phyloP scores from a whole-genome alignment of 2,113 vertebrate species.

The Corvus moneduloides region DNA sequence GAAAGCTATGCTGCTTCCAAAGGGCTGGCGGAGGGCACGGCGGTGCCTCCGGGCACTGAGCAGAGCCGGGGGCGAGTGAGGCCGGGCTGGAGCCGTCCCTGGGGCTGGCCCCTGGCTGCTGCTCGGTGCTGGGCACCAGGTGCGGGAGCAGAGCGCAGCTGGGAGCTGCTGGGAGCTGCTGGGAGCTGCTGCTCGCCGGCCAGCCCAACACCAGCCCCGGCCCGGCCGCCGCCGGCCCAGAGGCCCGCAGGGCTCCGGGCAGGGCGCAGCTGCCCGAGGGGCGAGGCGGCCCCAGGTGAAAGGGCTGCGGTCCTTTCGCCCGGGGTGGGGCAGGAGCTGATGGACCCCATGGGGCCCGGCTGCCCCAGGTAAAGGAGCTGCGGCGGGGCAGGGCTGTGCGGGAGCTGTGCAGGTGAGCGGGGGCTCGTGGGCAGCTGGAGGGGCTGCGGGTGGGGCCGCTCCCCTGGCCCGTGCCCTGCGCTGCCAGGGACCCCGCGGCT shows the following conservation, averaged over 20 bases:
- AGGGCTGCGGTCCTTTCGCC: rapidly evolving
- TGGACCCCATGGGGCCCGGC: rapidly evolving
- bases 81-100: not conserved
- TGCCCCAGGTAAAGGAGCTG: rapidly evolving
- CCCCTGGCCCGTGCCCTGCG: rapidly evolving
- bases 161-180: not conserved
- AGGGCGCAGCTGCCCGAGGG: rapidly evolving
- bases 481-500: rapidly evolving
- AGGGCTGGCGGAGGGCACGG: not conserved
- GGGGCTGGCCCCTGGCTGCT: not conserved
- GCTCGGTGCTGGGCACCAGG: not conserved
- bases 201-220: rapidly evolving
- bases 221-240: not conserved
- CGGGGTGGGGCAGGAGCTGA: not conserved
- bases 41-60: rapidly evolving
- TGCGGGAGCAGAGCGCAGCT: not conserved
- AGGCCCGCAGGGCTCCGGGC: too few relatives aligned
- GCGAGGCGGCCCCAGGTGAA: not conserved
- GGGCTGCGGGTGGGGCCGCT: rapidly evolving
- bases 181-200: not conserved
- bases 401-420: rapidly evolving
- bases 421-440: rapidly evolving
- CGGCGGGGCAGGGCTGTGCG: too few relatives aligned
- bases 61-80: not conserved
- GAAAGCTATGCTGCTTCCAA: rapidly evolving